These are phyloP conservation scores for Drosophila greeni DNA, from an alignment of 2,888 invertebrate genomes.

Conservation along the genomic window DNA sequence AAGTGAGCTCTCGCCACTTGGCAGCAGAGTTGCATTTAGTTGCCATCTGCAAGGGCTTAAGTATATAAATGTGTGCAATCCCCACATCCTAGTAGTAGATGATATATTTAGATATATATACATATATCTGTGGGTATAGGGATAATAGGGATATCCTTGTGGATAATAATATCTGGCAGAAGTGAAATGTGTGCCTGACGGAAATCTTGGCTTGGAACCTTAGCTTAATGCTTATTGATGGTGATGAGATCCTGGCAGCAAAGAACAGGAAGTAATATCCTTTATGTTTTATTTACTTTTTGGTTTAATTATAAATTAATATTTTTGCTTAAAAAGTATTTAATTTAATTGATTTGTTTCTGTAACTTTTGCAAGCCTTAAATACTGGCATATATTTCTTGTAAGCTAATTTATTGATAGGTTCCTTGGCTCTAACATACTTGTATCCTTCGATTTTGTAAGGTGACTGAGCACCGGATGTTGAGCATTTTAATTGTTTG, in stretches of 20 bases:
- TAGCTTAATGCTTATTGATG: slow-evolving; percentile 26
- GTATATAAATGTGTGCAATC: slow-evolving; percentile 27
- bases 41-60: slow-evolving; percentile 41
- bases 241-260: slow-evolving; percentile 13
- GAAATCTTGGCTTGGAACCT: slow-evolving; percentile 19
- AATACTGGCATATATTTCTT: too few relatives aligned
- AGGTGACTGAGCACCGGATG: neutral
- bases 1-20: slow-evolving; percentile 57
- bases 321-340: neutral
- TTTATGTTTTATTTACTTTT: neutral
- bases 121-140: neutral
- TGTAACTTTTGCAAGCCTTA: too few relatives aligned
- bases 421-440: neutral
- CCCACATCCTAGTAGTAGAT: neutral
- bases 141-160: slow-evolving; percentile 29
- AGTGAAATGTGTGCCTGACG: slow-evolving; percentile 21
- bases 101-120: neutral
- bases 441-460: slow-evolving; percentile 8
- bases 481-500: slow-evolving; percentile 67
- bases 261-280: too few relatives aligned
- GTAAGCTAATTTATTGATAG: too few relatives aligned
- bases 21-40: slow-evolving; percentile 46
- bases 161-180: slow-evolving; percentile 25
- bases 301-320: neutral
- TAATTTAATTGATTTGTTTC: neutral